These are phyloP conservation scores for Halcyon malimbica DNA, from an alignment of 2,113 vertebrate genomes.

Conservation along the genomic window DNA sequence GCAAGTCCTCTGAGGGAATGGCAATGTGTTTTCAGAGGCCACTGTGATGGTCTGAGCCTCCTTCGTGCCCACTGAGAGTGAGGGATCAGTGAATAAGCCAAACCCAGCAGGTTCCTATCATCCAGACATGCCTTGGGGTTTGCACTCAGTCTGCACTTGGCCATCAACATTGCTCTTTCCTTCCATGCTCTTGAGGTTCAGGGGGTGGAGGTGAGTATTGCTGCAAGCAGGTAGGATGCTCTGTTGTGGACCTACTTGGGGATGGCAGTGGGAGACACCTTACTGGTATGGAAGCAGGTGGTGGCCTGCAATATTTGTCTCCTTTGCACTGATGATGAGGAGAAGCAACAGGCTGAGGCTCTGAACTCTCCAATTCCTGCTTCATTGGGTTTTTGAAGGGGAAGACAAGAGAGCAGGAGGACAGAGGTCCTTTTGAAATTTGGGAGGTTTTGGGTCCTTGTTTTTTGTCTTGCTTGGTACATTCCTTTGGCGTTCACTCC, in stretches of 20 bases:
- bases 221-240: background rate
- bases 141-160: background rate
- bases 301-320: background rate
- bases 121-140: background rate
- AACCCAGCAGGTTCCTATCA: background rate
- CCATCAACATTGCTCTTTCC: background rate
- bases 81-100: background rate
- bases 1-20: accelerated
- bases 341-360: background rate
- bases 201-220: background rate
- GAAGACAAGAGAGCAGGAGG: background rate
- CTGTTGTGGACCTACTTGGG: background rate
- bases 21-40: background rate
- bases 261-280: background rate
- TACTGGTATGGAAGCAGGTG: background rate
- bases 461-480: background rate
- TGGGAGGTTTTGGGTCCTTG: background rate
- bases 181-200: background rate
- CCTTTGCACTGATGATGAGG: background rate
- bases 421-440: background rate
- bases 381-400: background rate
- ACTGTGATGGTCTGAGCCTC: background rate
- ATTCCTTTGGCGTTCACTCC: background rate
- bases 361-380: background rate
- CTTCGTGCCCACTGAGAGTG: background rate